Evolutionary conservation across 2,888 invertebrate species (phyloP).

Genomic region (Phasia obesa): DNA sequence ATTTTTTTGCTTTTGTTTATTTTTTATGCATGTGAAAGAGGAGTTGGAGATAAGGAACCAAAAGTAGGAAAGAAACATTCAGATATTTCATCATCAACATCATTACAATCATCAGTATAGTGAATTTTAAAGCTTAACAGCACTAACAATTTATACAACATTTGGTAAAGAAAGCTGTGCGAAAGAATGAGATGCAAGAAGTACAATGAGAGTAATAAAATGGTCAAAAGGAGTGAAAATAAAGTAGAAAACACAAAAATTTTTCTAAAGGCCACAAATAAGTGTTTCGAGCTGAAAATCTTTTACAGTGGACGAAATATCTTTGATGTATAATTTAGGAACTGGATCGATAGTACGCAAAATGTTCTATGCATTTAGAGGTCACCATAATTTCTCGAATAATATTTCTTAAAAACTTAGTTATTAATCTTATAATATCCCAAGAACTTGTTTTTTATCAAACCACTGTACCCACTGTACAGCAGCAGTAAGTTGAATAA

Average conservation of each 20-base stretch:
- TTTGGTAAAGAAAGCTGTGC: not conserved
- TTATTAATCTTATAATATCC: not conserved
- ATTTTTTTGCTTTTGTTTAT: slow-evolving; percentile 44
- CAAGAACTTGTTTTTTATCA: not conserved
- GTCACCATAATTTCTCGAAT: not conserved
- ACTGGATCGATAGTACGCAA: not conserved
- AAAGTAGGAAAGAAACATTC: slow-evolving; percentile 11
- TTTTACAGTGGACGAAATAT: slow-evolving; percentile 9
- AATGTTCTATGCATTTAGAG: not conserved
- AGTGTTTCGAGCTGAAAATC: slow-evolving; percentile 4
- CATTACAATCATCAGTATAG: slow-evolving; percentile 58
- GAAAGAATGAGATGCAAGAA: slow-evolving; percentile 53
- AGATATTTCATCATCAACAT: slow-evolving; percentile 69
- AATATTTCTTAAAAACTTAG: not conserved
- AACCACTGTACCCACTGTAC: slow-evolving; percentile 31
- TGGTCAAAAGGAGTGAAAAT: slow-evolving; percentile 36
- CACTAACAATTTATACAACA: slow-evolving; percentile 57
- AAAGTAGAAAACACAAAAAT: slow-evolving; percentile 21
- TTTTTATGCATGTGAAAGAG: slow-evolving; percentile 7
- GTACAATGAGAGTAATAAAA: slow-evolving; percentile 32
- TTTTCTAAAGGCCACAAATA: slow-evolving; percentile 41
- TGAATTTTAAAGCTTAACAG: slow-evolving; percentile 51
- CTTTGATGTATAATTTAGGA: no score
- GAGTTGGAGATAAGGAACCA: slow-evolving; percentile 8
- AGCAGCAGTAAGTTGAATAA: not conserved